Percentiles rank a stretch among this genome's conserved stretches.
Evolutionary conservation across 2,113 vertebrate species (phyloP).

Genomic region (Forbesichthys papilliferus): DNA sequence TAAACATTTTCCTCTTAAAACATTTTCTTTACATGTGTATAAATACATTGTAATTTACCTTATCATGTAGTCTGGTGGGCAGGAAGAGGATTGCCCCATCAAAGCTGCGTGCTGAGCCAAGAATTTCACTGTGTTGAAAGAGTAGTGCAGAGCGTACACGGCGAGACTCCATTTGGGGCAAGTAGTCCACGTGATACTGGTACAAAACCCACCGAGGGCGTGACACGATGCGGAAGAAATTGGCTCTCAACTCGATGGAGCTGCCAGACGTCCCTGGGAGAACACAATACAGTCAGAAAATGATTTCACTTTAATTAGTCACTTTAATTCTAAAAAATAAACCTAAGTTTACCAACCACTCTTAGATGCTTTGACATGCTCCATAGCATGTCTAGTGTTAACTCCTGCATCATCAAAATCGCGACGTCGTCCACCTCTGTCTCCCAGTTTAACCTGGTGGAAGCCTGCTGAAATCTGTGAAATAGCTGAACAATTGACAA

Average conservation of each 20-base stretch:
- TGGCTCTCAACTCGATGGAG: constrained; percentile 78
- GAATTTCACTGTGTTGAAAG: constrained; percentile 82
- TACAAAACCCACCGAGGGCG: constrained; percentile 90
- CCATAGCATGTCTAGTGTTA: constrained; percentile 85
- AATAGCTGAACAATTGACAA: constrained; percentile 43
- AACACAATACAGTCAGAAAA: background rate
- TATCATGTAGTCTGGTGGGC: constrained; percentile 76
- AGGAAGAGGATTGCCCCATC: constrained; percentile 88
- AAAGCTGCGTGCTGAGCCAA: constrained; percentile 85
- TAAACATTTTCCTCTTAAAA: too few species aligned
- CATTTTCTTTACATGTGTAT: background rate
- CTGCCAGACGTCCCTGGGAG: constrained; percentile 80
- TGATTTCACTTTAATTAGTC: background rate
- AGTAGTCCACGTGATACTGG: constrained; percentile 91
- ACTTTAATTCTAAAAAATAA: background rate
- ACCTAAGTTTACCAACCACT: constrained; percentile 67
- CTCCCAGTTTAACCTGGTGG: constrained; percentile 84
- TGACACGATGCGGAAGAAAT: constrained; percentile 85
- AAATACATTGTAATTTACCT: constrained; percentile 63
- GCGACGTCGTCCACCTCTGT: constrained; percentile 84
- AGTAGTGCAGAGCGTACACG: constrained; percentile 85
- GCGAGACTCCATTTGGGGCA: constrained; percentile 87
- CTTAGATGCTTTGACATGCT: constrained; percentile 90
- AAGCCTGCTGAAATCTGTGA: constrained; percentile 86
- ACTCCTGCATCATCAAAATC: constrained; percentile 87